phyloP scores from a whole-genome alignment of 2,888 invertebrate species.

The Pemphredon lugubris region DNA sequence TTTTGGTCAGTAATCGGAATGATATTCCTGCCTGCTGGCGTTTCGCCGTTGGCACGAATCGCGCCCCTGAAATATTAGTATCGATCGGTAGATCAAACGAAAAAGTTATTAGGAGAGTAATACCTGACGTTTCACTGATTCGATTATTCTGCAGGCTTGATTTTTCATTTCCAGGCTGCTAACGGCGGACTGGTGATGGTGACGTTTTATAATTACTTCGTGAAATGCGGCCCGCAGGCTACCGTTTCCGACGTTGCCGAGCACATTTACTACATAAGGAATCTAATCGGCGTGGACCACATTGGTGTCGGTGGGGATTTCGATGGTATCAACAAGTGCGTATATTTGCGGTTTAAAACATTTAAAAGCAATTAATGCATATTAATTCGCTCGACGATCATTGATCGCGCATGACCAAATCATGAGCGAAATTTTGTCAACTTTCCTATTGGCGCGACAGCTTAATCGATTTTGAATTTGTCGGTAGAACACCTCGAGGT shows the following conservation, averaged over 20 bases:
- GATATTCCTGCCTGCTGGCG: background rate
- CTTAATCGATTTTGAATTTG: conserved; percentile 35
- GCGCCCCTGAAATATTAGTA: background rate
- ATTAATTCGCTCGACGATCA: background rate
- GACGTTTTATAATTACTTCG: conserved; percentile 93
- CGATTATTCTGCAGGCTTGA: too few relatives aligned
- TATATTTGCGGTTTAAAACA: conserved; percentile 15
- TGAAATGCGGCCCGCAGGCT: conserved; percentile 91
- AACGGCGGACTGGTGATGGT: conserved; percentile 97
- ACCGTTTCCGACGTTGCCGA: conserved; percentile 89
- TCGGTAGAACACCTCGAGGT: conserved; percentile 89
- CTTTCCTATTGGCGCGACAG: conserved; percentile 2
- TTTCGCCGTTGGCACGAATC: background rate
- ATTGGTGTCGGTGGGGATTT: conserved; percentile 86
- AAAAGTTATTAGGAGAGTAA: too few relatives aligned
- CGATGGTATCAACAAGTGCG: conserved; percentile 85
- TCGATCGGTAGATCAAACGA: too few relatives aligned
- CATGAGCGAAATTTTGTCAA: too few relatives aligned
- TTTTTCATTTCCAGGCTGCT: conserved; percentile 82
- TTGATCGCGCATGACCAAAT: background rate
- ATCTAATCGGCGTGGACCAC: conserved; percentile 84
- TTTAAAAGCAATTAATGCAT: too few relatives aligned
- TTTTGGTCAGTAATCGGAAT: conserved; percentile 23
- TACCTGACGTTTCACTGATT: too few relatives aligned
- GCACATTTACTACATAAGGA: conserved; percentile 85